phyloP scores from a whole-genome alignment of 2,888 invertebrate species.

The Diadegma fenestrale region DNA sequence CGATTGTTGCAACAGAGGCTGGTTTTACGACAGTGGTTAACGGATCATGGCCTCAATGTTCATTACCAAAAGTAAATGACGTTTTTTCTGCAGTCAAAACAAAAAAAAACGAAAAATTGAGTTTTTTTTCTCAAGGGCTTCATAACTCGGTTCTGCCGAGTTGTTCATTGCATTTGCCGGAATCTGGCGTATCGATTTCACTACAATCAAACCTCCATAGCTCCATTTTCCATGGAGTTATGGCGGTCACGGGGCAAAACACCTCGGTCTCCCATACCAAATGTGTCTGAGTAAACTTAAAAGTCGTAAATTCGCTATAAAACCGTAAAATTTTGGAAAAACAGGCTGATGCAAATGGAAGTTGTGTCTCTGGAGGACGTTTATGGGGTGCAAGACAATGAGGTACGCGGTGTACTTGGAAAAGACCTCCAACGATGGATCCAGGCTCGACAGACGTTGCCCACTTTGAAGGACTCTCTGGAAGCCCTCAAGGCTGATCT shows the following conservation, averaged over 20 bases:
- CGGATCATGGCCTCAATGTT: conserved; percentile 90
- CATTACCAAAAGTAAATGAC: conserved; percentile 88
- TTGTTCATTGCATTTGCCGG: too few relatives aligned
- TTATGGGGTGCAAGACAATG: conserved; percentile 94
- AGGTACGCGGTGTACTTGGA: conserved; percentile 91
- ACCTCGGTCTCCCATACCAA: too few relatives aligned
- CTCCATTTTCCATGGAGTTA: too few relatives aligned
- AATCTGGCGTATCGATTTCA: too few relatives aligned
- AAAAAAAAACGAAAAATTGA: background rate
- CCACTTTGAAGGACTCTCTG: conserved; percentile 92
- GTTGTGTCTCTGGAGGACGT: conserved; percentile 95
- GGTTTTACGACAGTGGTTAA: conserved; percentile 94
- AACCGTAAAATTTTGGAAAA: too few relatives aligned
- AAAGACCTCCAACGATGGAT: conserved; percentile 93
- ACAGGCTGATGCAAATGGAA: conserved; percentile 91
- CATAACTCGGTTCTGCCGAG: too few relatives aligned
- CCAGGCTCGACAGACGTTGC: conserved; percentile 92
- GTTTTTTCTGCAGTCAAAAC: background rate
- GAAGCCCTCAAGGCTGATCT: conserved; percentile 92
- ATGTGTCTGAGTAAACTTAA: too few relatives aligned
- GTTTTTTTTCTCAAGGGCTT: too few relatives aligned
- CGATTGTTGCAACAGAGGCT: conserved; percentile 93
- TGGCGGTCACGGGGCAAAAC: too few relatives aligned
- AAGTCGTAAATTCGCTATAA: too few relatives aligned
- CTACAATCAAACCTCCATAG: too few relatives aligned